Conservation (phyloP, 2,888 invertebrate genomes). For the Polydrusus tereticollis region DNA sequence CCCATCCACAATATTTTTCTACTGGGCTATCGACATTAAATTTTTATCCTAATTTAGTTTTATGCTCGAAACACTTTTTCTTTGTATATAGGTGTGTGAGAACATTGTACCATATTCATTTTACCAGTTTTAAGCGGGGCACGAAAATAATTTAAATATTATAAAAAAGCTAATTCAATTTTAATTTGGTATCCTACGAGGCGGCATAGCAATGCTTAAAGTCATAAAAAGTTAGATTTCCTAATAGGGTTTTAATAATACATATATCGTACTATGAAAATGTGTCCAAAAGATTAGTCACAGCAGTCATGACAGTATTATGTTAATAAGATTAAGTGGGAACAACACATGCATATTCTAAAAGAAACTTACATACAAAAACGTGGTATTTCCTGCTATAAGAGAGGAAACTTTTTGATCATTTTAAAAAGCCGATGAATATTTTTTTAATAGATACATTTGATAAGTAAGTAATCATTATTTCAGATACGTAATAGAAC, state of each 20-base stretch:
- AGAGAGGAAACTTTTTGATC: too few species aligned
- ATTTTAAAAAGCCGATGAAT: too few species aligned
- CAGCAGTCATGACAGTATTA: not conserved
- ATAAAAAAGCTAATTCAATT: not conserved
- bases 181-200: not conserved
- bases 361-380: too few species aligned
- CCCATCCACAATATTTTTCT: too few species aligned
- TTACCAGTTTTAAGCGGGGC: not conserved
- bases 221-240: not conserved
- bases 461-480: too few species aligned
- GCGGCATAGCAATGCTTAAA: not conserved
- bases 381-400: too few species aligned
- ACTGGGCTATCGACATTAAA: too few species aligned
- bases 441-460: too few species aligned
- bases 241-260: constrained; percentile 12
- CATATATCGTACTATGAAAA: not conserved
- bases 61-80: not conserved
- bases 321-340: not conserved
- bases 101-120: not conserved
- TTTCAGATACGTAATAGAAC: too few species aligned
- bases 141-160: not conserved
- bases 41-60: not conserved
- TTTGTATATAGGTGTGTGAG: not conserved
- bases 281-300: not conserved
- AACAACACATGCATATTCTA: not conserved